Conservation (phyloP, 2,888 invertebrate genomes). For the Hydraecia micacea region DNA sequence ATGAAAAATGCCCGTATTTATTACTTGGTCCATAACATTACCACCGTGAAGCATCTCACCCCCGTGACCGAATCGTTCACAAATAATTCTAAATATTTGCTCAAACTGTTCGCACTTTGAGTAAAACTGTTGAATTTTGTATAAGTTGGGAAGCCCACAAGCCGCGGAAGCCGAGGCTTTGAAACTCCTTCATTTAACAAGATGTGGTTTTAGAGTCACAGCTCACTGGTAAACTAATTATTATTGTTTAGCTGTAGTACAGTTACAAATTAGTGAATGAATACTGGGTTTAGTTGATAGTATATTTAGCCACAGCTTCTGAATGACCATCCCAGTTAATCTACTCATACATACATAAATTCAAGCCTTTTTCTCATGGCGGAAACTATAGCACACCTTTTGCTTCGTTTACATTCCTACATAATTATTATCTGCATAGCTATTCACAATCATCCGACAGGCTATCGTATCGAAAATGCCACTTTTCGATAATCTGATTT, state of each 20-base stretch:
- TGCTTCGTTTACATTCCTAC: too few species aligned
- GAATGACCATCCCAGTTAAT: neutral
- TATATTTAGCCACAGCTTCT: constrained; percentile 4
- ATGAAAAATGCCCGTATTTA: too few species aligned
- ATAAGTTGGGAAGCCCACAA: constrained; percentile 39
- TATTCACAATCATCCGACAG: too few species aligned
- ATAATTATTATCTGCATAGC: too few species aligned
- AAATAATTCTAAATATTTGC: constrained; percentile 52
- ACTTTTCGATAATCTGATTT: too few species aligned
- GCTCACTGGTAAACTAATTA: constrained; percentile 47
- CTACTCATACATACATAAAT: neutral
- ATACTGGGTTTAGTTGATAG: neutral
- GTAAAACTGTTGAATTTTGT: constrained; percentile 61
- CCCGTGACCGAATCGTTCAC: constrained; percentile 32
- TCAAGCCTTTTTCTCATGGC: neutral
- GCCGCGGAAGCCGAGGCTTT: constrained; percentile 35
- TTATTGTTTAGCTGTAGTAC: constrained; percentile 21
- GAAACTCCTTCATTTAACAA: constrained; percentile 49
- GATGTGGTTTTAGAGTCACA: constrained; percentile 46
- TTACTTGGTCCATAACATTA: constrained; percentile 23
- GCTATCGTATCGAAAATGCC: too few species aligned
- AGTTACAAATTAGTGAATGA: constrained; percentile 15
- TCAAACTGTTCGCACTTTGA: constrained; percentile 42
- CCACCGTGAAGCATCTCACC: neutral
- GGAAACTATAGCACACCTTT: neutral